phyloP scores from a whole-genome alignment of 2,797 vertebrate species.

The Sarcoramphus papa region DNA sequence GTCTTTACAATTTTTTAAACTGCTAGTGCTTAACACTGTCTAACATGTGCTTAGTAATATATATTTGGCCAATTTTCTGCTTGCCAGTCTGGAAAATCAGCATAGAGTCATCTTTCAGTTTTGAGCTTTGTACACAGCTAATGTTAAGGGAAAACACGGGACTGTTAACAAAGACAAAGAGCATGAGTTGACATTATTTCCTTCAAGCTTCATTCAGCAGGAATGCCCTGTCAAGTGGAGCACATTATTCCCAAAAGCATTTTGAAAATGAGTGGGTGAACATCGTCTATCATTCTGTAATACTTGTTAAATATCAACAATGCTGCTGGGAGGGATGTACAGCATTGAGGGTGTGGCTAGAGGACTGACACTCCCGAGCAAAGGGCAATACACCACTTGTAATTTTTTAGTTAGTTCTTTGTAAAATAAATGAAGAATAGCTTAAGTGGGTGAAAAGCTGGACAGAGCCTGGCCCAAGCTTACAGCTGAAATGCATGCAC shows the following conservation, averaged over 20 bases:
- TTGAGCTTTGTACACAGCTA: constrained; percentile 26
- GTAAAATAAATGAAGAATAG: neutral
- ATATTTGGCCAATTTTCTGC: constrained; percentile 47
- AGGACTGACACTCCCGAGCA: neutral
- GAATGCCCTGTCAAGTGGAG: neutral
- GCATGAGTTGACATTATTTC: constrained; percentile 12
- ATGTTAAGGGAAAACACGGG: neutral
- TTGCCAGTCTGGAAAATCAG: constrained; percentile 44
- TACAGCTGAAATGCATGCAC: neutral
- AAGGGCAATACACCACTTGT: neutral
- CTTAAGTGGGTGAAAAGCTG: neutral
- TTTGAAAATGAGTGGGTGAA: neutral
- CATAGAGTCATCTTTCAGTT: neutral
- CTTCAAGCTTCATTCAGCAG: constrained; percentile 37
- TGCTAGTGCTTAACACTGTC: constrained; percentile 6
- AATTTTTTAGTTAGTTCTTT: neutral
- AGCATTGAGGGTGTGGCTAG: neutral
- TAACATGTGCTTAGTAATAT: neutral
- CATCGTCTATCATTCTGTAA: neutral
- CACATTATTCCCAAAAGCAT: constrained; percentile 3
- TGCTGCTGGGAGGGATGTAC: neutral
- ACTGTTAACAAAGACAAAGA: constrained; percentile 25
- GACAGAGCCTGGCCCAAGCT: neutral
- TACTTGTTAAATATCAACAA: neutral
- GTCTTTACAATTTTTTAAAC: constrained; percentile 15